Evolutionary conservation across 2,113 vertebrate species (phyloP).

Genomic region (Salvelinus sp.): DNA sequence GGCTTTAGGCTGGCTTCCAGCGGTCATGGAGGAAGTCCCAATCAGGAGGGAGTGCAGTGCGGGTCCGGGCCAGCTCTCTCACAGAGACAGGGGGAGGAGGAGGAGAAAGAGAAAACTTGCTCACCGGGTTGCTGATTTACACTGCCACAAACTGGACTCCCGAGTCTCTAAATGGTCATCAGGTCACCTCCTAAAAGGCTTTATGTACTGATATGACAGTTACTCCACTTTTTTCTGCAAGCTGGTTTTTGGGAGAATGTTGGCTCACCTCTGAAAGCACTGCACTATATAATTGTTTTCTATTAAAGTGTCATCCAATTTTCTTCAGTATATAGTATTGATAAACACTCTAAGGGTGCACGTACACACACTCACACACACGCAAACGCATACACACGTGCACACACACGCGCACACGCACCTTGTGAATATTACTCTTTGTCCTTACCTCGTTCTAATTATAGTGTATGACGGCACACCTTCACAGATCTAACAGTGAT

Average conservation of each 20-base stretch:
- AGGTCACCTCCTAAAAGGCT: constrained; percentile 29
- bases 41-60: constrained; percentile 35
- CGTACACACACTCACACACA: constrained; percentile 49
- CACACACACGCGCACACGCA: not conserved
- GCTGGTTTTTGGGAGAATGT: constrained; percentile 62
- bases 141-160: constrained; percentile 34
- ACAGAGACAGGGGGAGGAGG: constrained; percentile 19
- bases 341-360: constrained; percentile 26
- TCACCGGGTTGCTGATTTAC: constrained; percentile 56
- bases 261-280: not conserved
- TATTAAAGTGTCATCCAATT: not conserved
- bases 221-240: constrained; percentile 67
- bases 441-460: constrained; percentile 71
- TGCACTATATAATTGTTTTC: constrained; percentile 53
- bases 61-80: constrained; percentile 19
- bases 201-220: constrained; percentile 19
- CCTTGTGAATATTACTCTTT: constrained; percentile 32
- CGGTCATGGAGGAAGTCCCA: constrained; percentile 54
- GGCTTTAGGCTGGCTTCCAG: constrained; percentile 68
- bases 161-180: constrained; percentile 34
- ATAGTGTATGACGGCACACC: constrained; percentile 65
- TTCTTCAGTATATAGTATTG: not conserved
- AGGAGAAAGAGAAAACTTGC: constrained; percentile 25
- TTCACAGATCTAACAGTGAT: constrained; percentile 55
- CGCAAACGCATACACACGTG: not conserved